Base-by-base conservation (phyloP, 2,113 vertebrate genomes). In the Stigmatopora nigra region DNA sequence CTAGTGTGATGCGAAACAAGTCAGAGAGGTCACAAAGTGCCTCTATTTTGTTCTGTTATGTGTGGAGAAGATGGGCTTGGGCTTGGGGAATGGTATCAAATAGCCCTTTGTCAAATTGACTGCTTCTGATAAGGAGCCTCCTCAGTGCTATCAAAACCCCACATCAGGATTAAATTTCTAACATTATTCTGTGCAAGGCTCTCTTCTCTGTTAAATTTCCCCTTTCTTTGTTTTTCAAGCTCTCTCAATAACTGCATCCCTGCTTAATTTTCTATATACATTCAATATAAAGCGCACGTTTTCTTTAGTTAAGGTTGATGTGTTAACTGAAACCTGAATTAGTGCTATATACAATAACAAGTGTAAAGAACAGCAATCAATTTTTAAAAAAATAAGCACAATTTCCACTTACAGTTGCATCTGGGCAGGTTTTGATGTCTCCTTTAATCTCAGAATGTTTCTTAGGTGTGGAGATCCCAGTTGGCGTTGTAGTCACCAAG, bases 81-180 rank as follows among this genome's bases (percentile, higher is more conserved):
- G 86, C 92, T 91, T 79, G 86, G 88, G 88, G 85, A 85, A 82
- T 72, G 77, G 82, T 91, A 92, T 91, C 93, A 93, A 94, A 93
- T 90, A 89, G 89, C 80, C 71, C 84, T 86, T 86, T 91, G 93
- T 93, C 92, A 92, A 93, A 94, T 75, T 86, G 89, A 93, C 89
- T 88, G 91, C 72, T 85, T 89, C 78, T 73, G 94, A 95, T 95
- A 94, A 95, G 89, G 79, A 20, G 80, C 76, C 88, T 92, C 83
- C 77, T 88, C 90, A 57, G 61, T 79, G 86, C 89, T 96, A 94
- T 95, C 94, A 68, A 76, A 86, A 89, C 85, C 87, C 89, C 84
- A 86, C 86, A 95, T 97, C 94, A 72, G 91, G 92, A 92, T 93
- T 94, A 92, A 93, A 92, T 95, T 94, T 93, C 93, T 86, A 83